phyloP scores from a whole-genome alignment of 2,797 vertebrate species.

The Chelonia mydas region DNA sequence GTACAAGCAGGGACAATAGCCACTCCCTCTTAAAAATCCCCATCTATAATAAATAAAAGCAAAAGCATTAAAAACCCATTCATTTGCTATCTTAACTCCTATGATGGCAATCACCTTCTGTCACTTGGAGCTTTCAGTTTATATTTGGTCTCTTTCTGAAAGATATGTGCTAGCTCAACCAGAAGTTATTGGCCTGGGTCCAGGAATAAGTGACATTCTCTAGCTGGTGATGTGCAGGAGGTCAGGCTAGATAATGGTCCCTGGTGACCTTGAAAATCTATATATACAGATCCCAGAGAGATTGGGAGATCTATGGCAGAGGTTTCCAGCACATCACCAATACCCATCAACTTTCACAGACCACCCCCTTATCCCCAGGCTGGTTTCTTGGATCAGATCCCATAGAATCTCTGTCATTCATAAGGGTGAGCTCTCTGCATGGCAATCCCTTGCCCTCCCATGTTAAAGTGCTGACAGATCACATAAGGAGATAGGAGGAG shows the following conservation, averaged over 20 bases:
- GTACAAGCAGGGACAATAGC: background rate
- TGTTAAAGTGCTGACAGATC: background rate
- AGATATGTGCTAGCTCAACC: background rate
- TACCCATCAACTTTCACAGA: background rate
- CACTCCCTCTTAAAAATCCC: background rate
- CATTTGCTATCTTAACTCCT: background rate
- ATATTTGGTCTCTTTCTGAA: background rate
- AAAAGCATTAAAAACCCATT: background rate
- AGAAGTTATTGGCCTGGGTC: background rate
- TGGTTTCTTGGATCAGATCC: background rate
- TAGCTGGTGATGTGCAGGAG: background rate
- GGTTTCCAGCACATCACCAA: background rate
- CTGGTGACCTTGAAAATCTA: background rate
- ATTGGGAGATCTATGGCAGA: background rate
- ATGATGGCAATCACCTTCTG: background rate
- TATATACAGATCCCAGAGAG: background rate
- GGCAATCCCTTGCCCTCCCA: background rate
- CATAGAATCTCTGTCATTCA: background rate
- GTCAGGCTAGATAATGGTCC: background rate
- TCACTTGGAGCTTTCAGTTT: background rate
- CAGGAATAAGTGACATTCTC: background rate
- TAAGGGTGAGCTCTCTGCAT: background rate
- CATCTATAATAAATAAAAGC: slow-evolving; percentile 30
- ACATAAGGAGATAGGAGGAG: accelerated
- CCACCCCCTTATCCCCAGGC: background rate